Base-by-base conservation (phyloP, 2,888 invertebrate species). In the Lymantria dispar region DNA sequence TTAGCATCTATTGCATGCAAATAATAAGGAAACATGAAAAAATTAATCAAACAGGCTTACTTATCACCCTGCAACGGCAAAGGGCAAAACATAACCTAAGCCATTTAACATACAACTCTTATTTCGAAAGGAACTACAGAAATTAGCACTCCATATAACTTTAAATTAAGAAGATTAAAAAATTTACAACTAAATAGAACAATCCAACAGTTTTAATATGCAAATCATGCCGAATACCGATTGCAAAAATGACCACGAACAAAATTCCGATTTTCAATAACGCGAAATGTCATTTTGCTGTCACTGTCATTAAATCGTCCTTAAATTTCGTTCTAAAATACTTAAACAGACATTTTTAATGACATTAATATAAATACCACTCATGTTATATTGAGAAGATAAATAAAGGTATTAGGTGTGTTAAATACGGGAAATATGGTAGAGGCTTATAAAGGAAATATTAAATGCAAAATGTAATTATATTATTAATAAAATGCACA, bases 41-140 rank as follows among this genome's bases (percentile, higher is more conserved):
- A 54, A 60, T 52, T 53, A 50, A 59, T 50, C 41, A 62, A 64
- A 63, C 52, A 68, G 62, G 84, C 83, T 85, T 67, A 85, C 85
- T 75, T 78, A 77, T 81, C 70, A 75, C 76, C 72, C 72, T 71
- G 71, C 76, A 74, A 76, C 69, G 56, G 70, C 67, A 79, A 76
- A 75, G 77, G 74, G 71, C 77, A 78, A 70, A 80, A 80, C 83
- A 83, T 88, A 88, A 87, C 87, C 87, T 87, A 76, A 64, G 62
- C 64, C 58, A 70, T 67, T 71, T 70, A 72, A 68, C 70, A 61
- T 74, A 74, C 58, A 58, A 74, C 64, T 47, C 59, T 58, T 50
- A 56, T 52, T 58, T 43, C 37, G 43, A 57, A 56, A 50, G 10
- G 41, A 52, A 56, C 39, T 56, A 39, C 8, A 39, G n/a, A 48